phyloP scores from a whole-genome alignment of 2,797 vertebrate species.

The Ara ararauna region DNA sequence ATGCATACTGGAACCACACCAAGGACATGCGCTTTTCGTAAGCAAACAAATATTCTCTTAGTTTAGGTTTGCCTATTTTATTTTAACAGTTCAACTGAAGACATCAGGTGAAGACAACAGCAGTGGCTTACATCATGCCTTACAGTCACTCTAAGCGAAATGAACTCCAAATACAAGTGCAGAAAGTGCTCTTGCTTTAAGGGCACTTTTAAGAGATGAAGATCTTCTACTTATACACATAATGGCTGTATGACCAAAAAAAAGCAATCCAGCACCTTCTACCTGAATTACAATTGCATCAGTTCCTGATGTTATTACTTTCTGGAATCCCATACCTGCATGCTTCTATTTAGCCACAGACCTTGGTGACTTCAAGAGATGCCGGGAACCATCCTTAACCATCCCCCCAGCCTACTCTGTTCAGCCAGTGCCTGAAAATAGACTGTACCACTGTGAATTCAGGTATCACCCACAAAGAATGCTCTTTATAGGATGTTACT shows the following conservation, averaged over 20 bases:
- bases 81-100: not conserved
- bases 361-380: not conserved
- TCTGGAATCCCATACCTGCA: not conserved
- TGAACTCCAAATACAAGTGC: not conserved
- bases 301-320: not conserved
- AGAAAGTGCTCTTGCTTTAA: not conserved
- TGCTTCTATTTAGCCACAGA: not conserved
- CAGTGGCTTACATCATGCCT: not conserved
- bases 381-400: not conserved
- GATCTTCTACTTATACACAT: not conserved
- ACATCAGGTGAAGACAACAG: not conserved
- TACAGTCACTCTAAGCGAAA: not conserved
- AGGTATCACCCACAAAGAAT: not conserved
- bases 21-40: not conserved
- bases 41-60: not conserved
- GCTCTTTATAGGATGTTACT: not conserved
- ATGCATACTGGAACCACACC: not conserved
- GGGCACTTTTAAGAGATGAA: not conserved
- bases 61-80: not conserved
- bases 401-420: not conserved
- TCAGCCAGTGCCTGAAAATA: not conserved
- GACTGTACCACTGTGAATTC: accelerated
- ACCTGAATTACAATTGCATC: not conserved
- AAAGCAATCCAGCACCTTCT: not conserved
- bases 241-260: not conserved